Base-by-base conservation (phyloP, 1,140 invertebrate genomes). In the Lasaia peninsularis region DNA sequence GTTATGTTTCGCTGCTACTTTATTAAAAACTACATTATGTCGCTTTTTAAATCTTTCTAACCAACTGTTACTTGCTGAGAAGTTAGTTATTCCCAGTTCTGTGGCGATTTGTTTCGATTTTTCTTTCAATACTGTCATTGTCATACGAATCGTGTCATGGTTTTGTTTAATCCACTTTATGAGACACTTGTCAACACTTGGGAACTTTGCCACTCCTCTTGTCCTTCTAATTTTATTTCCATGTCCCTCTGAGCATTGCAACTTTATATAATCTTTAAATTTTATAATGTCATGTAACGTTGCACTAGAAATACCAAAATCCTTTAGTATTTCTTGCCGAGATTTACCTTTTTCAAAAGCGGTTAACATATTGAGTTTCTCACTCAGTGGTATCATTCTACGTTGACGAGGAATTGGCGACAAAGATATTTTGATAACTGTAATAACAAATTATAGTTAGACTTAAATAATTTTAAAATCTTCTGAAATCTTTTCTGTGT, bases 1-100 rank as follows among this genome's bases (percentile, higher is more conserved):
- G n/a, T n/a, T n/a, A n/a, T 10, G 14, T 48, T 20, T 48, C 1
- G 18, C 20, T 11, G 9, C 9, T 48, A 10, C 20, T 21, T 48
- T 40, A 11, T n/a, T 48, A 20, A 48, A 48, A 48, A 48, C 44
- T 24, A 48, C 21, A 11, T 48, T 48, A 48, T 48, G 44, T 21
- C 44, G 9, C 44, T 48, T n/a, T 48, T 48, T 48, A n/a, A 48
- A 48, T 20, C 2, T 20, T 20, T 11, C 16, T 10, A 48, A 48
- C 44, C 44, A 48, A 1, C 44, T 10, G n/a, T 48, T 48, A 3
- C 44, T 48, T 11, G 44, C 44, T 11, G 44, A 48, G 4, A 33
- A 40, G 34, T 35, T 10, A 24, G 28, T 34, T 5, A 48, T 48
- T 20, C 44, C 44, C 7, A 48, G 18, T n/a, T 48, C 20, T 6